phyloP scores from a whole-genome alignment of 1,140 invertebrate species.

The Platyscapa corneri region DNA sequence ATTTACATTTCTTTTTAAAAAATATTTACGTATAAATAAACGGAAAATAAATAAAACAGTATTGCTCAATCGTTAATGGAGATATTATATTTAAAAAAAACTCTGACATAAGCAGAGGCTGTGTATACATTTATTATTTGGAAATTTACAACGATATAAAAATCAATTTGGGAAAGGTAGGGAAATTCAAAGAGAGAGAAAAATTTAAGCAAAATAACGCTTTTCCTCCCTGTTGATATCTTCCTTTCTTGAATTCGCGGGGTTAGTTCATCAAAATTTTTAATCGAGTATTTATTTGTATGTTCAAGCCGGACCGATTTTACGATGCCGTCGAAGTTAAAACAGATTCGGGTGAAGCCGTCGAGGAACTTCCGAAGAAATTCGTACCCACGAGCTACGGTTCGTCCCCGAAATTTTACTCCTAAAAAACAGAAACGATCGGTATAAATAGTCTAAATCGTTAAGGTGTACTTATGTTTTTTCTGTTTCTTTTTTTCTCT shows the following conservation, averaged over 20 bases:
- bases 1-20: not conserved
- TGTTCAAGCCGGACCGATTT: constrained; percentile 53
- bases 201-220: not conserved
- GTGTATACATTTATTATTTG: constrained; percentile 1
- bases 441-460: constrained; percentile 31
- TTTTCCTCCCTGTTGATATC: constrained; percentile 20
- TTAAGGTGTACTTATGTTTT: constrained; percentile 21
- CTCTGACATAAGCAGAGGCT: not conserved
- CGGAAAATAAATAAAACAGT: not conserved
- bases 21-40: not conserved
- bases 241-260: constrained; percentile 44
- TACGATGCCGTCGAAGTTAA: constrained; percentile 43
- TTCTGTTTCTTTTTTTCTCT: not conserved
- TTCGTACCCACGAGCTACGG: constrained; percentile 50
- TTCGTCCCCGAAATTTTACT: constrained; percentile 42
- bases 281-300: constrained; percentile 51
- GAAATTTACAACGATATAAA: not conserved
- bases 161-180: constrained; percentile 31
- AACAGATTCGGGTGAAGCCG: constrained; percentile 50
- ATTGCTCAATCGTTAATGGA: constrained; percentile 25
- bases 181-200: constrained; percentile 18
- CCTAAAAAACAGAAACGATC: constrained; percentile 24
- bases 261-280: constrained; percentile 28
- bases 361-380: constrained; percentile 50
- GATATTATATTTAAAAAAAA: constrained; percentile 6